phyloP scores from a whole-genome alignment of 2,888 invertebrate genomes.

The Noctuana brunneofusca region DNA sequence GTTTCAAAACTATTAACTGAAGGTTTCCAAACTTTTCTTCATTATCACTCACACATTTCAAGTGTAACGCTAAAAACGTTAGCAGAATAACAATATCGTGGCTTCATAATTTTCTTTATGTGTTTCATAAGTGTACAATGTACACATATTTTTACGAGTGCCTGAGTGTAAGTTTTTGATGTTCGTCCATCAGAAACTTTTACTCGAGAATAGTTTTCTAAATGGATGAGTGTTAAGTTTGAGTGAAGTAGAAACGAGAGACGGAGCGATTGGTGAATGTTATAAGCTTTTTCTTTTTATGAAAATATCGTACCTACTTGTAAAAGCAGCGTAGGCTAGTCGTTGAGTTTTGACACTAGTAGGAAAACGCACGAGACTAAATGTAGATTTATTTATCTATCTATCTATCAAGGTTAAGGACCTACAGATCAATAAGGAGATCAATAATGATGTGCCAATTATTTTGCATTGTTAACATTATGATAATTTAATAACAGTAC shows the following conservation, averaged over 20 bases:
- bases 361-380: too few species aligned
- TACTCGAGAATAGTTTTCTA: background rate
- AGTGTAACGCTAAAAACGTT: background rate
- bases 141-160: background rate
- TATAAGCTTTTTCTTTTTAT: too few species aligned
- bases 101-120: background rate
- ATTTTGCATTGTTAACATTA: slow-evolving; percentile 2
- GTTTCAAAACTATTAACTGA: background rate
- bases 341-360: too few species aligned
- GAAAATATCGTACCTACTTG: too few species aligned
- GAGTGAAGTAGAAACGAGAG: background rate
- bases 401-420: slow-evolving; percentile 8
- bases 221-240: background rate
- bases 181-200: background rate
- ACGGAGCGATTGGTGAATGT: too few species aligned
- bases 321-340: too few species aligned
- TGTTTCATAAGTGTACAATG: background rate
- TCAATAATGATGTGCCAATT: slow-evolving; percentile 15
- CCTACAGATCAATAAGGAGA: background rate
- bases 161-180: background rate
- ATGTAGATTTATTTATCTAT: too few species aligned
- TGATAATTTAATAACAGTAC: slow-evolving; percentile 17
- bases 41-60: background rate
- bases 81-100: background rate
- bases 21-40: background rate